Evolutionary conservation across 2,113 vertebrate species (phyloP), one percentile per base, ranked within the genome.

Genomic region (Colossoma macropomum): DNA sequence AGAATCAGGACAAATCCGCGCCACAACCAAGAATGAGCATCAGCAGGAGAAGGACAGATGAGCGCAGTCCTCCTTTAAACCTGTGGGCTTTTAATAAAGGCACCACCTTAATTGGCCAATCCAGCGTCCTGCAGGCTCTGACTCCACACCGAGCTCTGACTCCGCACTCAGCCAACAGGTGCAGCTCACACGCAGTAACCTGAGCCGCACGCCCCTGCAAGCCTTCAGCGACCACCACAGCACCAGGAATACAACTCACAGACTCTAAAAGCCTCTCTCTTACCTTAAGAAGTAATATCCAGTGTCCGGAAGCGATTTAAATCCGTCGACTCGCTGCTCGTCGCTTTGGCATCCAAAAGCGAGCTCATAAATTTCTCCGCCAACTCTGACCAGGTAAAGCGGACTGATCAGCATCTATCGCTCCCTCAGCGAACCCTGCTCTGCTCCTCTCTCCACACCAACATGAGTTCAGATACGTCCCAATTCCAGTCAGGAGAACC

Each of bases 151-250:
- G 54, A 25, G 59, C n/a, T n/a, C n/a, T n/a, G n/a, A n/a, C n/a
- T 62, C 59, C 59, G 25, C 25, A 50, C 71, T 30, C 68, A 45
- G 0, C 72, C 79, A 81, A 81, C 79, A 81, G 69, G 69, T 81
- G 69, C 56, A 45, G 28, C 1, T 8, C 17, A 34, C 41, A 56
- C 52, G 19, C 52, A 56, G 54, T 21, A 8, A 59, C 19, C 54
- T n/a, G 15, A 52, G 2, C 50, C 8, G 17, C 28, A 68, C 28
- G 16, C 17, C 27, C 30, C 50, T 8, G 21, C 2, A 1, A 23
- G n/a, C 59, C n/a, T 27, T 62, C 23, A 59, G 54, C 0, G 23
- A 59, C 54, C 54, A 59, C n/a, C 59, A 13, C 59, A 25, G 1
- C 59, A 11, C 59, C 59, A 2, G 4, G 4, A 62, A 27, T 4